Evolutionary conservation across 2,113 vertebrate genomes (phyloP), one percentile per base, ranked within the genome.

Genomic region (Urocolius indicus): DNA sequence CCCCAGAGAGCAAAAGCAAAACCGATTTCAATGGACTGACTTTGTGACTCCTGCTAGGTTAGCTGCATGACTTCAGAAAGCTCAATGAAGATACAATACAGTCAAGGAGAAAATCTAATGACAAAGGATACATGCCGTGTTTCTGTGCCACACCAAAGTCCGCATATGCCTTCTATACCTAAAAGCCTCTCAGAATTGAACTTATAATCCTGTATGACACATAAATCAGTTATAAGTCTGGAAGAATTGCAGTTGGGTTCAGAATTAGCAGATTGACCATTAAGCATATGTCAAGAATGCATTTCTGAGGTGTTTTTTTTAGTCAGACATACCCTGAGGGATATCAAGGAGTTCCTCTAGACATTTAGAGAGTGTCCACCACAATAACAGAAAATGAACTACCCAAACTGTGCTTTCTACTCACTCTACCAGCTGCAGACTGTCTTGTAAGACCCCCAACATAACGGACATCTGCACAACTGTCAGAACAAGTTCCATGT

Each of bases 391-490:
- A 71, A 86, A 81, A 49, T n/a, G 13, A 66, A 83, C 65, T 13
- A 61, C 5, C 19, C 10, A 17, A 55, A n/a, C 20, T 34, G 22
- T 72, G 58, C 71, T 73, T 49, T 57, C 26, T 55, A 29, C 29
- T 74, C 27, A 41, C 23, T 34, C 11, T n/a, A 5, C 36, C 16
- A 65, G 9, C 62, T 81, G 74, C 52, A 61, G 52, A 32, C 27
- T 52, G n/a, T 18, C 26, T 29, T n/a, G 63, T 36, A 18, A 0
- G 1, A 55, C 29, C 76, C 74, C 20, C 74, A 75, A 5, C 0
- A 0, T 12, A 54, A 36, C 19, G 74, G 41, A n/a, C 32, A 57
- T 13, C 16, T 66, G 66, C 16, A 66, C 74, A 67, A 12, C 38
- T 30, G 7, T 38, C 52, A 81, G 61, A 75, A 71, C 13, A 41